Percentiles rank a stretch among this genome's conserved stretches.
These are phyloP conservation scores for Chelon labrosus DNA, from an alignment of 2,797 vertebrate genomes.

Conservation along the genomic window DNA sequence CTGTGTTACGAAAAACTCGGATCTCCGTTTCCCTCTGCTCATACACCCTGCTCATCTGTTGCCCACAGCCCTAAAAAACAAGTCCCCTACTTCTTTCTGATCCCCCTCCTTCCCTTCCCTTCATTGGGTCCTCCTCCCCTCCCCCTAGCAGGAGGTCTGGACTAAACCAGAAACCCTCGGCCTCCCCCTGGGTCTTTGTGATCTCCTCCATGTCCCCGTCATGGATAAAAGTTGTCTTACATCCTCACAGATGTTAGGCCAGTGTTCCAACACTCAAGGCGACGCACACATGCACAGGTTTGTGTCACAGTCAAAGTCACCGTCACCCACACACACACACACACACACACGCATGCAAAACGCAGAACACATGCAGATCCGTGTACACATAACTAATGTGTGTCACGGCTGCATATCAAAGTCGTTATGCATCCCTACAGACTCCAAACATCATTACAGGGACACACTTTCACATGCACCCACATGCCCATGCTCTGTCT, in stretches of 20 bases:
- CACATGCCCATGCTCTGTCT: background rate
- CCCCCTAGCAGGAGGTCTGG: conserved; percentile 57
- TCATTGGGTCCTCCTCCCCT: conserved; percentile 16
- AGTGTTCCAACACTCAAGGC: conserved; percentile 66
- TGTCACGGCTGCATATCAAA: conserved; percentile 64
- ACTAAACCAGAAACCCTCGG: conserved; percentile 58
- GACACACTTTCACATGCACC: conserved; percentile 23
- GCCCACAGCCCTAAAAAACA: conserved; percentile 37
- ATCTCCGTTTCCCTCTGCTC: conserved; percentile 53
- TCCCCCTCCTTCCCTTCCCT: conserved; percentile 44
- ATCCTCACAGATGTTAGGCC: conserved; percentile 77
- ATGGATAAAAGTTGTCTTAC: conserved; percentile 72
- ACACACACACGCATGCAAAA: background rate
- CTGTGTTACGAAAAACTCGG: conserved; percentile 58
- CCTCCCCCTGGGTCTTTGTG: conserved; percentile 62
- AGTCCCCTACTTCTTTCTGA: conserved; percentile 61
- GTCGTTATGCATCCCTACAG: conserved; percentile 43
- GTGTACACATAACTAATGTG: conserved; percentile 46
- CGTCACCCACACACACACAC: conserved; percentile 33
- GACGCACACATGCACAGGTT: conserved; percentile 66
- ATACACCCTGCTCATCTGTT: conserved; percentile 46
- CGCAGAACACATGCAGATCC: conserved; percentile 35
- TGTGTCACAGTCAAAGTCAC: conserved; percentile 45
- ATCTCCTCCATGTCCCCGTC: conserved; percentile 62
- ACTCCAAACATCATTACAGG: conserved; percentile 54